Evolutionary conservation across 2,797 vertebrate genomes (phyloP).

Genomic region (Melanotaenia parkinsoni): DNA sequence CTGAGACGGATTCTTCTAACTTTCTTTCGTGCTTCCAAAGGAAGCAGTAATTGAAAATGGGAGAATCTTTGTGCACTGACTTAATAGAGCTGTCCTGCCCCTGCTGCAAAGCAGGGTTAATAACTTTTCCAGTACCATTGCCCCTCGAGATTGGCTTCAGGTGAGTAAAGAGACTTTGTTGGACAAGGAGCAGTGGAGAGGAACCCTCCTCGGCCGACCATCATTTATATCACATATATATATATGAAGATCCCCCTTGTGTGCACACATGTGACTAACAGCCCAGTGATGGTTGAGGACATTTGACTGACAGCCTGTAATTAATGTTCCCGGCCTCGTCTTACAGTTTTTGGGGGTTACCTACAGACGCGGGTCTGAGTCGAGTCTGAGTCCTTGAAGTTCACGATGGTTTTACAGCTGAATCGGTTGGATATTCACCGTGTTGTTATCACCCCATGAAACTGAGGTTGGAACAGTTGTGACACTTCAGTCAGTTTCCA

Average conservation of each 20-base stretch:
- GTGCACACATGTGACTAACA: conserved; percentile 16
- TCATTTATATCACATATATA: conserved; percentile 64
- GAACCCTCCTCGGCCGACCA: conserved; percentile 48
- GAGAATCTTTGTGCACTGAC: conserved; percentile 72
- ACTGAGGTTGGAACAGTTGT: conserved; percentile 11
- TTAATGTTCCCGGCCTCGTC: conserved; percentile 36
- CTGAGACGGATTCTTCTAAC: no score
- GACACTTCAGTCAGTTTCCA: conserved; percentile 12
- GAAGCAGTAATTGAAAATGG: conserved; percentile 75
- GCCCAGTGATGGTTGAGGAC: conserved; percentile 21
- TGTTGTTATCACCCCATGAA: conserved; percentile 20
- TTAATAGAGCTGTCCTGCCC: conserved; percentile 78
- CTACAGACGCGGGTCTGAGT: not conserved
- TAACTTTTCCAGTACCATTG: conserved; percentile 85
- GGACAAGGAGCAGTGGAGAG: conserved; percentile 67
- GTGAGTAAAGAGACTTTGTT: conserved; percentile 75
- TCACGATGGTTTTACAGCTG: conserved; percentile 12
- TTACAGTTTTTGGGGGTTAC: conserved; percentile 4
- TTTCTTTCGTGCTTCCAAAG: conserved; percentile 43
- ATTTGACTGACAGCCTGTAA: conserved; percentile 55
- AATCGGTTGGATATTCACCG: conserved; percentile 23
- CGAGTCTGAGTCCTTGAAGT: not conserved
- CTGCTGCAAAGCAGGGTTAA: conserved; percentile 77
- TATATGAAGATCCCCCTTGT: conserved; percentile 31
- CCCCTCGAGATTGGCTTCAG: conserved; percentile 81